Conservation (phyloP, 2,888 invertebrate species). For the Plagiodera versicolora region DNA sequence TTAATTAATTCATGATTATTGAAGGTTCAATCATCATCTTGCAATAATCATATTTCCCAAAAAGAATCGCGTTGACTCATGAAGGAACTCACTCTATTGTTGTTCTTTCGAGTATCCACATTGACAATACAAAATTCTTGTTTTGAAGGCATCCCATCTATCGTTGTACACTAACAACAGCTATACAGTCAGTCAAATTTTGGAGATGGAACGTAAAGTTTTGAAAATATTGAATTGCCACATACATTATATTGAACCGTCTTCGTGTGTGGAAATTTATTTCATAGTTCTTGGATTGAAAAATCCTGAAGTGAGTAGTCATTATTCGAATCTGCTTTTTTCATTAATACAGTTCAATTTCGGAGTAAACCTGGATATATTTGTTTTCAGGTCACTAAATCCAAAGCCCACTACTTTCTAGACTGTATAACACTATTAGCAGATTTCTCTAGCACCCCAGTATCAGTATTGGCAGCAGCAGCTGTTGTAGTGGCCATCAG, state of each 20-base stretch:
- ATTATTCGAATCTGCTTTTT: no score
- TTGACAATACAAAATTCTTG: not conserved
- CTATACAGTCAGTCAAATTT: not conserved
- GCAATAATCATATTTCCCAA: no score
- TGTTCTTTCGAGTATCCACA: no score
- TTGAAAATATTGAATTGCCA: slow-evolving; percentile 2
- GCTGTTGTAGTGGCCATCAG: not conserved
- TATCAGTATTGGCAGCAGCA: slow-evolving; percentile 1
- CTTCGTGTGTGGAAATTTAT: not conserved
- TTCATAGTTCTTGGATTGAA: not conserved
- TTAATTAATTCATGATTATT: no score
- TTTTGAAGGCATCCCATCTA: not conserved
- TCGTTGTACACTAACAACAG: not conserved
- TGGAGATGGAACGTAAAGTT: slow-evolving; percentile 5
- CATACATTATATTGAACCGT: not conserved
- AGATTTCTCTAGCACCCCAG: slow-evolving; percentile 9
- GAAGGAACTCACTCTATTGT: no score
- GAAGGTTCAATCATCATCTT: no score
- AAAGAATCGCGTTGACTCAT: no score
- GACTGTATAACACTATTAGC: slow-evolving; percentile 1
- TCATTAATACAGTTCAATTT: no score
- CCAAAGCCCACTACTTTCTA: not conserved
- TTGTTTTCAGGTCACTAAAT: not conserved
- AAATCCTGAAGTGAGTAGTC: slow-evolving; percentile 1
- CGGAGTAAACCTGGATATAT: not conserved